These are phyloP conservation scores for Callipepla californica DNA, from an alignment of 2,113 vertebrate species.

Conservation along the genomic window DNA sequence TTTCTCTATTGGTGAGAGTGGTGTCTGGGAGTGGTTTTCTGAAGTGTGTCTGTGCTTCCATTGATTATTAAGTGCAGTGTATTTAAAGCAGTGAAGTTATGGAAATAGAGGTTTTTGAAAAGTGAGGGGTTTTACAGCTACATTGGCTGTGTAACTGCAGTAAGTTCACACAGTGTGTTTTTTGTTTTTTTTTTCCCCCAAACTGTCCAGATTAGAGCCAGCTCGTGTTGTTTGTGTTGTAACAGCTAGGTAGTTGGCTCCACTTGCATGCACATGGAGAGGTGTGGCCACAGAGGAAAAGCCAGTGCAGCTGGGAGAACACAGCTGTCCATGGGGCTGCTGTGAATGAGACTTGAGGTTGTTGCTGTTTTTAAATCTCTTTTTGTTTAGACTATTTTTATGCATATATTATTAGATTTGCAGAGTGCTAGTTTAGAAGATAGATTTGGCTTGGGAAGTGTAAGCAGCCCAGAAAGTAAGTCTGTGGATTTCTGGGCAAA, in stretches of 20 bases:
- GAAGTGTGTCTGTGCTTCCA: background rate
- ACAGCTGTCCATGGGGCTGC: background rate
- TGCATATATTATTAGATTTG: background rate
- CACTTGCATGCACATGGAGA: accelerated
- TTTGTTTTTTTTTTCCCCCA: background rate
- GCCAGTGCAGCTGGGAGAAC: background rate
- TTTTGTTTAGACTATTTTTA: background rate
- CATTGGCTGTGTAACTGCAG: background rate
- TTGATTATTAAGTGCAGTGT: accelerated
- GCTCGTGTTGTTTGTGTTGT: background rate
- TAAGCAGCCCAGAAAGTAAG: accelerated
- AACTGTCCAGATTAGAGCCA: background rate
- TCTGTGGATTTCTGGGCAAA: background rate
- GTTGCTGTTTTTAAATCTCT: background rate
- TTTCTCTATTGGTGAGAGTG: background rate
- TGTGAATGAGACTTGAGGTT: background rate
- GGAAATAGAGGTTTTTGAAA: background rate
- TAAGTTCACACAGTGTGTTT: background rate
- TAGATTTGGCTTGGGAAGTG: background rate
- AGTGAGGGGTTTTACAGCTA: background rate
- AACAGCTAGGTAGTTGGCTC: background rate
- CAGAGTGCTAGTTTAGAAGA: accelerated
- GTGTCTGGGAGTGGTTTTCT: background rate
- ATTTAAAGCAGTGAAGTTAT: background rate
- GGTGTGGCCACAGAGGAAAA: background rate